phyloP scores from a whole-genome alignment of 2,113 vertebrate species.

The Toxotes chatareus region DNA sequence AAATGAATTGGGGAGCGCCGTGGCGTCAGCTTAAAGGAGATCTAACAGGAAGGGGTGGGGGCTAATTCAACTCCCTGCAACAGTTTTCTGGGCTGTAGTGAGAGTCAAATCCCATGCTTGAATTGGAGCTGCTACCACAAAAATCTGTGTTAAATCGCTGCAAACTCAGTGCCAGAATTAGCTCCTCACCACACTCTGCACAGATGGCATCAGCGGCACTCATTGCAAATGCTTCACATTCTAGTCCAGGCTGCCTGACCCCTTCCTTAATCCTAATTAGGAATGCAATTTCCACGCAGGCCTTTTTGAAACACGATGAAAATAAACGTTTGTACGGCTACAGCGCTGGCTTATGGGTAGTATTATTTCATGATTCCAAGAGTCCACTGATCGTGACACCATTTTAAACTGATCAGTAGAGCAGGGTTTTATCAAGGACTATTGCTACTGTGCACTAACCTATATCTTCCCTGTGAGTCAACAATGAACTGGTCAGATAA shows the following conservation, averaged over 20 bases:
- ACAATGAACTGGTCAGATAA: constrained; percentile 62
- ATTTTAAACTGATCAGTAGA: constrained; percentile 50
- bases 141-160: constrained; percentile 79
- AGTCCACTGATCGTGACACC: constrained; percentile 7
- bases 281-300: constrained; percentile 82
- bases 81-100: constrained; percentile 49
- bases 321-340: constrained; percentile 59
- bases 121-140: constrained; percentile 63
- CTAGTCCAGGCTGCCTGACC: constrained; percentile 81
- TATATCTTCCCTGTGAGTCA: constrained; percentile 38
- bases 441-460: constrained; percentile 51
- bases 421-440: constrained; percentile 16
- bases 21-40: constrained; percentile 66
- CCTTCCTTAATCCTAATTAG: constrained; percentile 88
- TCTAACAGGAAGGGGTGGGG: constrained; percentile 35
- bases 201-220: constrained; percentile 83
- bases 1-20: constrained; percentile 66
- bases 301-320: constrained; percentile 76
- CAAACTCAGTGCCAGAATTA: constrained; percentile 83
- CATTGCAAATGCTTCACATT: constrained; percentile 83
- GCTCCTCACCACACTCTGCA: constrained; percentile 79
- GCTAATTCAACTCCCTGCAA: constrained; percentile 62
- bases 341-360: constrained; percentile 35
- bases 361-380: constrained; percentile 25
- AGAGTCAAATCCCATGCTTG: constrained; percentile 56